Percentiles rank a stretch among this genome's conserved stretches.
Conservation (phyloP, 1,140 invertebrate species). For the Fopius arisanus region DNA sequence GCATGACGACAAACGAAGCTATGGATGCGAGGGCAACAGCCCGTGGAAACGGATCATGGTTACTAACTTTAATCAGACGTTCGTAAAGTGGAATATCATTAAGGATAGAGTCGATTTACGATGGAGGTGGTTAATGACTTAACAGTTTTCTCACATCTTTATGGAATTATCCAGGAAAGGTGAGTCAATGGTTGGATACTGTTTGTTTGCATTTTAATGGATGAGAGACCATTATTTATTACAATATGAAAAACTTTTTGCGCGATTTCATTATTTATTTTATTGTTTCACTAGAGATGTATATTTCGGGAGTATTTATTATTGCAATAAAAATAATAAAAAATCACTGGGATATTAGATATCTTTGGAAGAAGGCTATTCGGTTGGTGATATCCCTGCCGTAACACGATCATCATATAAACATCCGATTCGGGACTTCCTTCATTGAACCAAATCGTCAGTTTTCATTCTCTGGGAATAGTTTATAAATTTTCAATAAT, state of each 20-base stretch:
- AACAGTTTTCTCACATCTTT: background rate
- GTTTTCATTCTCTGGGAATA: too few species aligned
- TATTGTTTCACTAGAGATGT: background rate
- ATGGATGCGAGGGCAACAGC: conserved; percentile 45
- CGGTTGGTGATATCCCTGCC: too few species aligned
- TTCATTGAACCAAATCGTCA: too few species aligned
- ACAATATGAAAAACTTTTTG: background rate
- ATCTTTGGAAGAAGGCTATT: too few species aligned
- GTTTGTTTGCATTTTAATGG: background rate
- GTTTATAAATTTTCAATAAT: too few species aligned
- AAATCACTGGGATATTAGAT: too few species aligned
- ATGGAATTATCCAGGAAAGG: background rate
- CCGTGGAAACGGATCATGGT: conserved; percentile 63
- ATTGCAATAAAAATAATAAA: too few species aligned
- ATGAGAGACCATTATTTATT: background rate
- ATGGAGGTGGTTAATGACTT: background rate
- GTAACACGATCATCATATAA: too few species aligned
- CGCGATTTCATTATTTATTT: background rate
- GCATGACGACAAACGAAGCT: conserved; percentile 31
- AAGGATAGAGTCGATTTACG: conserved; percentile 27
- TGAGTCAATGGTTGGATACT: background rate
- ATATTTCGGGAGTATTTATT: background rate
- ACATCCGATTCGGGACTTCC: too few species aligned
- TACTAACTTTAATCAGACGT: conserved; percentile 48
- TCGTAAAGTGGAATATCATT: conserved; percentile 54